phyloP scores from a whole-genome alignment of 2,797 vertebrate genomes.

The Avahi laniger region DNA sequence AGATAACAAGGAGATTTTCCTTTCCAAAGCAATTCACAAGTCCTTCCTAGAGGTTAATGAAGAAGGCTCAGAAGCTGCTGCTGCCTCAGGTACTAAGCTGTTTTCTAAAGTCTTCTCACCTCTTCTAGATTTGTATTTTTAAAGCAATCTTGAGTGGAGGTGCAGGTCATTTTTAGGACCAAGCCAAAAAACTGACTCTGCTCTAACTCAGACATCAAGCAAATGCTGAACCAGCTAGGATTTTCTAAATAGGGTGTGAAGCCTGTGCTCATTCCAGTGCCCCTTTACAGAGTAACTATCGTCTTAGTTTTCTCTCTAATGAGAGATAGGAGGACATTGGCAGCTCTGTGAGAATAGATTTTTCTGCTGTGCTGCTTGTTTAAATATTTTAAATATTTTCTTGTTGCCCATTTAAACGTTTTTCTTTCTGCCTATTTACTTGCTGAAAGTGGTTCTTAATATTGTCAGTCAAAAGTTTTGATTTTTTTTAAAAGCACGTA shows the following conservation, averaged over 20 bases:
- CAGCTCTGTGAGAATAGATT: not conserved
- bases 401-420: not conserved
- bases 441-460: constrained; percentile 23
- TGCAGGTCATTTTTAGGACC: not conserved
- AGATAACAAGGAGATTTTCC: constrained; percentile 92
- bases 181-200: not conserved
- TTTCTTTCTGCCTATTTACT: constrained; percentile 27
- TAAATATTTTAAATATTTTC: constrained; percentile 10
- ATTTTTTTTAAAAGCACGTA: not conserved
- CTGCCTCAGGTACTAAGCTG: constrained; percentile 90
- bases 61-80: constrained; percentile 96
- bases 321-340: not conserved
- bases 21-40: constrained; percentile 95
- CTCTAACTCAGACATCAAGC: not conserved
- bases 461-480: not conserved
- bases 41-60: constrained; percentile 97
- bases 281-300: not conserved
- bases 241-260: not conserved
- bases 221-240: not conserved
- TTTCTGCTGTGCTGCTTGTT: not conserved
- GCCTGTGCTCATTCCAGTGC: not conserved
- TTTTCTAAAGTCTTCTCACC: not conserved
- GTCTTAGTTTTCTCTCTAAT: not conserved
- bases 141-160: not conserved
- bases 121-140: constrained; percentile 23